Evolutionary conservation across 2,888 invertebrate genomes (phyloP).

Genomic region (Mythimna ferrago): DNA sequence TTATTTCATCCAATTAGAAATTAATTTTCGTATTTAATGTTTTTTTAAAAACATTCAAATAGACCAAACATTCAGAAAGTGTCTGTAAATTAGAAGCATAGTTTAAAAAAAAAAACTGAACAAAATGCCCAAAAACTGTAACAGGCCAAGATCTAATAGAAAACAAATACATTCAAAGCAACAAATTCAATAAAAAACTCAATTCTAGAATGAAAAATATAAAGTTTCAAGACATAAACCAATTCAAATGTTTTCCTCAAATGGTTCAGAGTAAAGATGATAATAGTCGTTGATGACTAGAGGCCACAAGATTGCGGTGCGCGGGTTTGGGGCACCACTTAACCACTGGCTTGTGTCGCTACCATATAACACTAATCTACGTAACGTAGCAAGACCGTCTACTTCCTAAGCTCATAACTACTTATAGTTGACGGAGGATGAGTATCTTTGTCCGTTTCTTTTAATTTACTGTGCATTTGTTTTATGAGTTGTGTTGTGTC

Average conservation of each 20-base stretch:
- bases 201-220: neutral
- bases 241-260: constrained; percentile 12
- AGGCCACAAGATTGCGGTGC: constrained; percentile 6
- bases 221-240: neutral
- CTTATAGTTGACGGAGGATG: neutral
- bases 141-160: neutral
- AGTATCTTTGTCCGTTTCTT: neutral
- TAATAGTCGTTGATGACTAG: neutral
- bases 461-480: neutral
- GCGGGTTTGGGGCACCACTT: constrained; percentile 22
- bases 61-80: too few relatives aligned
- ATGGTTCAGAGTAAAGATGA: constrained; percentile 1
- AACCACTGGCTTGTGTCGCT: neutral
- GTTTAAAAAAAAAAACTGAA: too few relatives aligned
- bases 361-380: neutral
- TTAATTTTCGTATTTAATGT: too few relatives aligned
- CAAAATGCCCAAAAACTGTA: too few relatives aligned
- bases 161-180: neutral
- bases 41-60: too few relatives aligned
- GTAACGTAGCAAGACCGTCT: neutral
- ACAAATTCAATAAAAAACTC: neutral
- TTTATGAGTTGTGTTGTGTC: neutral
- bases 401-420: constrained; percentile 11
- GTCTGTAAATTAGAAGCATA: too few relatives aligned
- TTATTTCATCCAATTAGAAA: too few relatives aligned